Percentiles rank a stretch among this genome's conserved stretches.
These are phyloP conservation scores for Rallus limicola DNA, from an alignment of 2,113 vertebrate genomes.

Conservation along the genomic window DNA sequence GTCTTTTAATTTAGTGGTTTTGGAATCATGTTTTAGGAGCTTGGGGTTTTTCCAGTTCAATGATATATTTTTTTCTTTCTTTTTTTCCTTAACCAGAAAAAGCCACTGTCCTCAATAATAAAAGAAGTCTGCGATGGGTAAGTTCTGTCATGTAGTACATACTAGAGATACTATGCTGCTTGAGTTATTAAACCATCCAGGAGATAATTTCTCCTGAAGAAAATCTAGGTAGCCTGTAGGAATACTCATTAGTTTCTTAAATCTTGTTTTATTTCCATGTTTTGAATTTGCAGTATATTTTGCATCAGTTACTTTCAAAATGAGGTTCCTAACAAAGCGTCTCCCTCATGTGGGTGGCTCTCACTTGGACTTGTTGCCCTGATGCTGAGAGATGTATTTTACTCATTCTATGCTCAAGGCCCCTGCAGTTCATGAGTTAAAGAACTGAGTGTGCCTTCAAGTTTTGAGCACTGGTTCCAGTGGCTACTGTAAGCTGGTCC, in stretches of 20 bases:
- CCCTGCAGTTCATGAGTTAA: background rate
- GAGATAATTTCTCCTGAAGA: background rate
- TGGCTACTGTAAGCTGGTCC: background rate
- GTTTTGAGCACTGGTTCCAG: background rate
- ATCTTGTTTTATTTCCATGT: background rate
- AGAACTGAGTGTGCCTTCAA: background rate
- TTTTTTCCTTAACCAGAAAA: slow-evolving; percentile 84
- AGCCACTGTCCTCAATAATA: slow-evolving; percentile 94
- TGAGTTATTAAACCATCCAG: background rate
- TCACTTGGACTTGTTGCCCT: background rate
- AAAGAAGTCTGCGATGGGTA: slow-evolving; percentile 99
- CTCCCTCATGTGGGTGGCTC: background rate
- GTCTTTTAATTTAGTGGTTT: background rate
- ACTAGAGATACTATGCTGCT: background rate
- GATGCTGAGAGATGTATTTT: background rate
- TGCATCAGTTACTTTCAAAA: background rate
- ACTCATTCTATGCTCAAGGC: rapidly evolving
- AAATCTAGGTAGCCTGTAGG: background rate
- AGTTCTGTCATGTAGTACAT: slow-evolving; percentile 59
- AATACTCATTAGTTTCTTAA: background rate
- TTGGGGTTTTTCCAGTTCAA: slow-evolving; percentile 2
- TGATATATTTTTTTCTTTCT: background rate
- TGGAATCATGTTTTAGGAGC: background rate
- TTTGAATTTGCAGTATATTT: background rate
- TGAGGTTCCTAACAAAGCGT: background rate